Percentiles rank a stretch among this genome's conserved stretches.
phyloP scores from a whole-genome alignment of 1,140 invertebrate genomes.

The Aphidius gifuensis region DNA sequence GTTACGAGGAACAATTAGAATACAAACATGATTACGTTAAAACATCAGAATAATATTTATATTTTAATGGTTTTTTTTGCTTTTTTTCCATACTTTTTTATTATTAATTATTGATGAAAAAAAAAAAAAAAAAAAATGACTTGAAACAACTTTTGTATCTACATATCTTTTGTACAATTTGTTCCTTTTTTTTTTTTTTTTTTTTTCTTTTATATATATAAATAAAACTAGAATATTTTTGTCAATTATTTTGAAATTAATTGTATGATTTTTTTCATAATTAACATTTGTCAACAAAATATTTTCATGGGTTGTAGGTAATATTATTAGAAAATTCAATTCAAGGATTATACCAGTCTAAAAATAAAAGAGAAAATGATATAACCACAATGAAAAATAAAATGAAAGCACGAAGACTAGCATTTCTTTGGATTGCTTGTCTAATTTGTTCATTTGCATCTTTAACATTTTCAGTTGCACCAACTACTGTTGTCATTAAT shows the following conservation, averaged over 20 bases:
- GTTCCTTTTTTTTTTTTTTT: conserved; percentile 33
- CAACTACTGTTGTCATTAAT: conserved; percentile 81
- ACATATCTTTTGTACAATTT: conserved; percentile 39
- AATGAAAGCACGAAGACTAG: conserved; percentile 88
- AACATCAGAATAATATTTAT: too few relatives aligned
- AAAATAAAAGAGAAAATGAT: conserved; percentile 91
- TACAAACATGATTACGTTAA: conserved; percentile 40
- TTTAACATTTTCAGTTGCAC: conserved; percentile 91
- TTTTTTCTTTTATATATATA: conserved; percentile 36
- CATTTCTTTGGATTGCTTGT: conserved; percentile 94
- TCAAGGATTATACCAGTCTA: conserved; percentile 98
- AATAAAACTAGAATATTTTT: conserved; percentile 49
- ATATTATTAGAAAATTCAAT: not conserved
- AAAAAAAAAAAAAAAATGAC: too few relatives aligned
- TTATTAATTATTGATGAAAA: too few relatives aligned
- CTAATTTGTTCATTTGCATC: conserved; percentile 96
- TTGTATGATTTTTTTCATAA: conserved; percentile 9
- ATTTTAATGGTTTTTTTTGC: not conserved
- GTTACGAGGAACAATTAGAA: conserved; percentile 36
- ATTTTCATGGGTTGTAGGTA: not conserved
- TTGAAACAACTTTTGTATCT: too few relatives aligned
- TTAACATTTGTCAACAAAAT: not conserved
- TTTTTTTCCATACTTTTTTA: not conserved
- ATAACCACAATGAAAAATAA: conserved; percentile 94
- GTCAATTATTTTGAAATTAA: conserved; percentile 36